phyloP scores from a whole-genome alignment of 2,113 vertebrate species.

The Centropus unirufus region DNA sequence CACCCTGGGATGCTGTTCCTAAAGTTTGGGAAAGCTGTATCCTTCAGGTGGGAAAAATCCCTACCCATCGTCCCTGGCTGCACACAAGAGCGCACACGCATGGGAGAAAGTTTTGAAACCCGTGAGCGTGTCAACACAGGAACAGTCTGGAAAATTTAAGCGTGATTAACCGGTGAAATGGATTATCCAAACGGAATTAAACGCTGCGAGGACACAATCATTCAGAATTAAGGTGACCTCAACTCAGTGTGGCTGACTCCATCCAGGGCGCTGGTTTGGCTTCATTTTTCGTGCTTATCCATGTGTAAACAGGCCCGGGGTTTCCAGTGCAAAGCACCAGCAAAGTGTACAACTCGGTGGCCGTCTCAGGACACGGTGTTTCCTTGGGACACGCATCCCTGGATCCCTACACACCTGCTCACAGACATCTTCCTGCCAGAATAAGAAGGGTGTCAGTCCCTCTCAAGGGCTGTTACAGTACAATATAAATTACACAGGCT shows the following conservation, averaged over 20 bases:
- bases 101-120: not conserved
- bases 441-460: not conserved
- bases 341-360: not conserved
- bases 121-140: not conserved
- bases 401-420: not conserved
- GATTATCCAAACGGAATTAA: conserved; percentile 27
- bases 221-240: conserved; percentile 39
- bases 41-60: not conserved
- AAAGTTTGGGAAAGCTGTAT: not conserved
- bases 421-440: not conserved
- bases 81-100: not conserved
- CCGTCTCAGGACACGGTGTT: fast-evolving
- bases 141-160: conserved; percentile 1
- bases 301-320: not conserved
- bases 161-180: not conserved
- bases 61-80: fast-evolving
- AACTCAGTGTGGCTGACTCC: not conserved
- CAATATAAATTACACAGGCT: not conserved
- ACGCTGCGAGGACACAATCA: not conserved
- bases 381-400: not conserved
- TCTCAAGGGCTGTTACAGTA: not conserved
- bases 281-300: not conserved
- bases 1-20: fast-evolving
- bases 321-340: not conserved
- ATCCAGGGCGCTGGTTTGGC: not conserved